Evolutionary conservation across 1,140 invertebrate species (phyloP), one percentile per base, ranked within the genome.

Genomic region (Scaptomyza pallida): DNA sequence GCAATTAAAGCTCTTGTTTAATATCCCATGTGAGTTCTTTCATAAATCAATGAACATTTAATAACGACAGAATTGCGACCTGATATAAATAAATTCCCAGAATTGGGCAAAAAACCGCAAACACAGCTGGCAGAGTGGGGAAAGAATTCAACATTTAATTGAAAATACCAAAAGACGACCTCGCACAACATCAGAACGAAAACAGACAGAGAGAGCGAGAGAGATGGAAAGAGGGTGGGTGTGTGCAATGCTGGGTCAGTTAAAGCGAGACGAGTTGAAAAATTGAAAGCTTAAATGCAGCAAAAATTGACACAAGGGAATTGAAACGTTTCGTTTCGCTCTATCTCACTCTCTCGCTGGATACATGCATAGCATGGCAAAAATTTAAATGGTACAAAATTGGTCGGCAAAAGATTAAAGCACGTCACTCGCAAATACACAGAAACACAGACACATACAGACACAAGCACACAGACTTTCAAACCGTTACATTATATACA

Each of bases 351-450:
- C 26, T 30, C 26, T 30, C 26, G 48, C 43, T 69, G 40, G 4
- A 8, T 15, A 64, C 44, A 67, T 41, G 45, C 64, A 51, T 51
- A 51, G 56, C 56, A 52, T 41, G 21, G 35, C 6, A 16, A 62
- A 37, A 56, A 77, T 77, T 85, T 77, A 85, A 85, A 81, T 85
- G 72, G 57, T 80, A 48, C 60, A 79, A 83, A 83, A 76, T 85
- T 83, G 59, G 55, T 71, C 48, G 67, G 80, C 64, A 72, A 73
- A 73, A 85, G 80, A 85, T 85, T 85, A 85, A 85, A 85, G 80
- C 72, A n/a, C 21, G 47, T 47, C 43, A 30, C 50, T 56, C 35
- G 50, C 40, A n/a, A 54, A 64, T 43, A 37, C 63, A 70, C 10
- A 78, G 26, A 62, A 54, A 41, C 19, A 26, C 30, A 41, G 5